Evolutionary conservation across 2,888 invertebrate genomes (phyloP).

Genomic region (Neoitamus cyanurus): DNA sequence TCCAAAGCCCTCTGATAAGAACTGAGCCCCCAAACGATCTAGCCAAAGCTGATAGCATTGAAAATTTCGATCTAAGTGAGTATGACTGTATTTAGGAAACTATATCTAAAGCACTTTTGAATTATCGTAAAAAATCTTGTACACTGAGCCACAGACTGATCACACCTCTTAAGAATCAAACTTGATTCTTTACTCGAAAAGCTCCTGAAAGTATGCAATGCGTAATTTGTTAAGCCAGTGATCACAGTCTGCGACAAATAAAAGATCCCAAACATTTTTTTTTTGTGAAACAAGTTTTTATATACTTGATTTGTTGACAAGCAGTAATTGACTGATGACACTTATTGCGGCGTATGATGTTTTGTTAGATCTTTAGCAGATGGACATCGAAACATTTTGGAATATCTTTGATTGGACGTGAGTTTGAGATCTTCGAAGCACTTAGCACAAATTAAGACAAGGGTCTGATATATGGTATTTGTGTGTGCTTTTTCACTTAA

Average conservation of each 20-base stretch:
- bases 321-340: neutral
- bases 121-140: neutral
- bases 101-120: neutral
- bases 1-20: slow-evolving; percentile 58
- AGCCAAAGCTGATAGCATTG: slow-evolving; percentile 56
- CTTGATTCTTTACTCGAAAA: neutral
- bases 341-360: neutral
- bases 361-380: neutral
- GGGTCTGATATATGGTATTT: neutral
- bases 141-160: neutral
- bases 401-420: neutral
- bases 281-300: neutral
- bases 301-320: neutral
- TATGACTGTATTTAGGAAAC: neutral
- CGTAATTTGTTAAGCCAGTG: neutral
- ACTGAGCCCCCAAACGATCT: slow-evolving; percentile 55
- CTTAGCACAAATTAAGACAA: neutral
- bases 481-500: neutral
- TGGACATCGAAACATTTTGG: neutral
- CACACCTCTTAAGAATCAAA: neutral
- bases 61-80: slow-evolving; percentile 56
- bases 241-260: neutral
- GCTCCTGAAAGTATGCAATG: neutral
- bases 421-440: neutral
- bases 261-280: neutral